These are phyloP conservation scores for Panurus biarmicus DNA, from an alignment of 2,113 vertebrate genomes.

Conservation along the genomic window DNA sequence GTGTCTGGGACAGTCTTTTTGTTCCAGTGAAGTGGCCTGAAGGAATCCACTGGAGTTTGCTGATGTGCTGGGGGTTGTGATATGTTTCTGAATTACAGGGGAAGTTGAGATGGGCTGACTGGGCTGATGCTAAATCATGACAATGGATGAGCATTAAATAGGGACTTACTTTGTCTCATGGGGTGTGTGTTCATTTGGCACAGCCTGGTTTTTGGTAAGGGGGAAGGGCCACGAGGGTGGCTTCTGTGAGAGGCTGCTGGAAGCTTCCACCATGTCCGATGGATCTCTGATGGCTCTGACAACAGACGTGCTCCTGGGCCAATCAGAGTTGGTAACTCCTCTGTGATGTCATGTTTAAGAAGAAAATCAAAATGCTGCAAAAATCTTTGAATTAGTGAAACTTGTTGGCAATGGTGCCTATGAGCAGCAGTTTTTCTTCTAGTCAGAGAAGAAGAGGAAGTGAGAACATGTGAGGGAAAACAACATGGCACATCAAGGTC, in stretches of 20 bases:
- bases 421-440: background rate
- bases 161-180: background rate
- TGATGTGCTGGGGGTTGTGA: background rate
- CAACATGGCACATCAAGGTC: background rate
- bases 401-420: background rate
- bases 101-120: background rate
- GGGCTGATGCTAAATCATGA: background rate
- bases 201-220: background rate
- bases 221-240: background rate
- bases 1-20: background rate
- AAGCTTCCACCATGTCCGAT: background rate
- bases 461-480: background rate
- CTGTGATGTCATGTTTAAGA: background rate
- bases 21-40: background rate
- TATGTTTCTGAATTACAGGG: fast-evolving
- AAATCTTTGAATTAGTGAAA: background rate
- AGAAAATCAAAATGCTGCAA: background rate
- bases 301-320: no score
- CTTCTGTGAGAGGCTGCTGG: background rate
- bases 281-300: background rate
- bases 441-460: background rate
- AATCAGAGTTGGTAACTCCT: background rate
- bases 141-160: background rate
- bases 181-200: background rate
- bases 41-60: background rate